Conservation (phyloP, 2,797 vertebrate genomes). For the Calcarius lapponicus region DNA sequence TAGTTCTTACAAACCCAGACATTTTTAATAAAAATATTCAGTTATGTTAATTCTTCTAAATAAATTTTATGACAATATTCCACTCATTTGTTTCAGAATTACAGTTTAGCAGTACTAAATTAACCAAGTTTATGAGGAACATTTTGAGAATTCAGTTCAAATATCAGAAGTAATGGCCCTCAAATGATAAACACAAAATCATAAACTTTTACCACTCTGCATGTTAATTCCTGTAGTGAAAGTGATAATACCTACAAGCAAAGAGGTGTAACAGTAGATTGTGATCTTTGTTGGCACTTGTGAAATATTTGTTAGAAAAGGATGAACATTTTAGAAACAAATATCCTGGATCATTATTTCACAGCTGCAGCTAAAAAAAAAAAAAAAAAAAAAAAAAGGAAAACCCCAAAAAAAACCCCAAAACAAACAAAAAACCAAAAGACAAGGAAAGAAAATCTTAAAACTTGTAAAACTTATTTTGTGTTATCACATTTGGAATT, state of each 20-base stretch:
- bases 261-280: background rate
- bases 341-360: background rate
- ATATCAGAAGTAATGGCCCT: background rate
- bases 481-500: background rate
- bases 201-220: background rate
- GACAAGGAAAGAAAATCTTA: background rate
- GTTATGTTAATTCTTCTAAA: background rate
- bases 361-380: background rate
- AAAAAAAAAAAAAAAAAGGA: background rate
- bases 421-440: background rate
- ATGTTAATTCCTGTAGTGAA: background rate
- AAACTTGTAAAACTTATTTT: background rate
- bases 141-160: background rate
- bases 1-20: background rate
- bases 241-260: background rate
- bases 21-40: background rate
- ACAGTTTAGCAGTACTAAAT: background rate
- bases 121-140: background rate
- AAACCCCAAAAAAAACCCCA: no score
- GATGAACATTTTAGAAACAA: background rate
- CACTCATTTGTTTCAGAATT: background rate
- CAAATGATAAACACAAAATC: background rate
- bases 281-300: background rate
- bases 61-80: background rate
- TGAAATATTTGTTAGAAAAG: background rate